These are phyloP conservation scores for Apodemus sylvaticus DNA, from an alignment of 2,113 vertebrate genomes.

Conservation along the genomic window DNA sequence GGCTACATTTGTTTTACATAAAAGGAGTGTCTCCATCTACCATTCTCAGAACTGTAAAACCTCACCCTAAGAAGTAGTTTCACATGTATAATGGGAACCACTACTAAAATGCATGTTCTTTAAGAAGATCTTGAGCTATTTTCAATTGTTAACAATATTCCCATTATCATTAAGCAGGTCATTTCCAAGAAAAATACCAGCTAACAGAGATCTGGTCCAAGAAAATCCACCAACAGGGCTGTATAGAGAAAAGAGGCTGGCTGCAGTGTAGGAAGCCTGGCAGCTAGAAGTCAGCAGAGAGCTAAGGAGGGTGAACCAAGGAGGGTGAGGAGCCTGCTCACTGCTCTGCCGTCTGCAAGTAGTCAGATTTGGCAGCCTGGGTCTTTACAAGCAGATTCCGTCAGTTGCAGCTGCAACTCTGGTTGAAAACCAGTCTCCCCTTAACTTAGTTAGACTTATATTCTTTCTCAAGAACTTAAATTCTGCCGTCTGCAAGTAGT, in stretches of 20 bases:
- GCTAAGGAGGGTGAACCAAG: background rate
- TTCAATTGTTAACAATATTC: background rate
- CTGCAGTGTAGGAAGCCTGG: background rate
- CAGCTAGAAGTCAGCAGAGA: background rate
- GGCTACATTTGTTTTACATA: background rate
- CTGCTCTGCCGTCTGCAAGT: background rate
- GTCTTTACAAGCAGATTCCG: background rate
- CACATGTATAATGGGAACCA: background rate
- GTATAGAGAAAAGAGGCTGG: accelerated
- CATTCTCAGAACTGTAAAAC: background rate
- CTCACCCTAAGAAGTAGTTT: background rate
- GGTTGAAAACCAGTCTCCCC: background rate
- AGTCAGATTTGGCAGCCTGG: background rate
- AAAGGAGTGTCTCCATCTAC: background rate
- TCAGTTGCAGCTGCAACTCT: background rate
- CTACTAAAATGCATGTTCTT: background rate
- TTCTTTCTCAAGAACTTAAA: background rate
- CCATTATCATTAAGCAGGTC: background rate
- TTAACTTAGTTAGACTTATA: background rate
- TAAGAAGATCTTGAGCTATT: background rate
- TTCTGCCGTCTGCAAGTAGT: background rate
- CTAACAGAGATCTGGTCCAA: background rate
- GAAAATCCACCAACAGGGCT: background rate
- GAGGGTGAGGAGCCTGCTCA: accelerated
- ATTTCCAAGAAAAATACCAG: background rate